Evolutionary conservation across 2,797 vertebrate genomes (phyloP), one percentile per base, ranked within the genome.

Genomic region (Mastacembelus armatus): DNA sequence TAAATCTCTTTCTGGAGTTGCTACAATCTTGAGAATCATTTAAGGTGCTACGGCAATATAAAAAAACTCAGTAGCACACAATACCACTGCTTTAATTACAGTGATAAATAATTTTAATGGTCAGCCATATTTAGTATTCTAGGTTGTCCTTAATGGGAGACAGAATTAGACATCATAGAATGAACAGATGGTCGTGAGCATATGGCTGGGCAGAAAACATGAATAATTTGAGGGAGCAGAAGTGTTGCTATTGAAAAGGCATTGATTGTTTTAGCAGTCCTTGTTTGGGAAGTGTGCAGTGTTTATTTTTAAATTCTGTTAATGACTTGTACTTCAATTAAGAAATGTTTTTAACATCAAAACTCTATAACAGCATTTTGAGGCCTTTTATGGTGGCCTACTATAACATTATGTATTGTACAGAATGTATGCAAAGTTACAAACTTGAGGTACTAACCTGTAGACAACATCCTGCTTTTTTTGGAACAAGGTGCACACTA

Each of bases 391-490:
- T 19, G 22, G 44, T 14, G 48, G 35, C 62, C 69, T 14, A 45
- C 8, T 45, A 24, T 24, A 26, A 18, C 45, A 29, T 30, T 35
- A 39, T 4, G 35, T 64, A 43, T 50, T 40, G 78, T 85, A 64
- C 51, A 87, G 90, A 88, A 77, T 50, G 18, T 69, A 71, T 82
- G 68, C 48, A 86, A 86, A 88, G 66, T 71, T 87, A 83, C 81
- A 89, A 90, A 90, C 81, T 80, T 84, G 86, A 89, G 84, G 87
- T 89, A 89, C 85, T 72, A 61, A 73, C 77, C 83, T 81, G 24
- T 75, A 73, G 73, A 80, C 51, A 61, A 54, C 66, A 35, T 73
- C 52, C 51, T 47, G 56, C 50, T 64, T 52, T 45, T 59, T 44
- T 47, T 45, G n/a, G 48, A 81, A 74, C 67, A 78, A 81, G 45